A percentile compares a stretch with the other conserved stretches of the same genome.
These are phyloP conservation scores for Bhutanitis thaidina DNA, from an alignment of 2,888 invertebrate species.

Conservation along the genomic window DNA sequence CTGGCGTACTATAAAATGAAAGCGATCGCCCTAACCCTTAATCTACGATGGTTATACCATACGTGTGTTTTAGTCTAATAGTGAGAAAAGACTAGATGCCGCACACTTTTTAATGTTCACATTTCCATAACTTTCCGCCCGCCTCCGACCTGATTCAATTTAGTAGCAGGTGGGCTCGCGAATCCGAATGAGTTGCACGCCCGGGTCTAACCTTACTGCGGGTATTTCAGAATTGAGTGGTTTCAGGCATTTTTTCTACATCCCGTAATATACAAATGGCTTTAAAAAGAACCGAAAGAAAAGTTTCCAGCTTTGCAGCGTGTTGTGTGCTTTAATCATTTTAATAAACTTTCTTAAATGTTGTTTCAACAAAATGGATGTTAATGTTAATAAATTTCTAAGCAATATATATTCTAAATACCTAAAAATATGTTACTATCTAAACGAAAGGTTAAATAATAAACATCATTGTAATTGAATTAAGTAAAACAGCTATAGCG, in stretches of 20 bases:
- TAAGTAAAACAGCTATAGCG: too few species aligned
- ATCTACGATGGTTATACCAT: too few species aligned
- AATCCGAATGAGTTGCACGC: conserved; percentile 58
- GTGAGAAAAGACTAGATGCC: conserved; percentile 3
- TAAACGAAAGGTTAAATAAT: too few species aligned
- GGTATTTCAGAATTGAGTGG: conserved; percentile 34
- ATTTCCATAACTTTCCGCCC: conserved; percentile 71
- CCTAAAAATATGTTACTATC: too few species aligned
- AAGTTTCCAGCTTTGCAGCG: neutral
- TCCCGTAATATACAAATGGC: conserved; percentile 9
- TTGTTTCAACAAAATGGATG: too few species aligned
- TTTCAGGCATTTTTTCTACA: conserved; percentile 22
- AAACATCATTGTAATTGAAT: too few species aligned
- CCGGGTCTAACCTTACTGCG: conserved; percentile 26
- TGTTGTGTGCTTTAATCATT: too few species aligned
- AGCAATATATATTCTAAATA: too few species aligned
- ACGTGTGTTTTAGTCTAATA: neutral
- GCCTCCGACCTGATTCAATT: conserved; percentile 71
- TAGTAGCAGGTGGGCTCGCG: conserved; percentile 60
- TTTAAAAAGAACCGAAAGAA: neutral
- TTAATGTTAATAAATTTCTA: too few species aligned
- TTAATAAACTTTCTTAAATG: too few species aligned
- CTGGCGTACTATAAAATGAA: too few species aligned
- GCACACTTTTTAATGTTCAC: conserved; percentile 33
- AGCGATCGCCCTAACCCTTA: too few species aligned